phyloP scores from a whole-genome alignment of 2,797 vertebrate species.

The Oceanodroma leucorhoa region DNA sequence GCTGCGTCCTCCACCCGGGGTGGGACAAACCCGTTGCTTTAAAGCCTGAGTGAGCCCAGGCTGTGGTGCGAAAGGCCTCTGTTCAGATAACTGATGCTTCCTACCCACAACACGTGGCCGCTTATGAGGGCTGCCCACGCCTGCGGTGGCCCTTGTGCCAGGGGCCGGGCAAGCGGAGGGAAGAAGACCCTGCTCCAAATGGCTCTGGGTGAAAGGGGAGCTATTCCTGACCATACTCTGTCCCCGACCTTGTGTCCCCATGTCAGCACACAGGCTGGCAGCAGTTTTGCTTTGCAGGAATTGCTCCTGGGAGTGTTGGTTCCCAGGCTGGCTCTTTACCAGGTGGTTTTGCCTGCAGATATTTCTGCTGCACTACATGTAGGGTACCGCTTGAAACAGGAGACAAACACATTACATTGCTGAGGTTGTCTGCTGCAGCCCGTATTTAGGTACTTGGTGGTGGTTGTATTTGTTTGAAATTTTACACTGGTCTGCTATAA shows the following conservation, averaged over 20 bases:
- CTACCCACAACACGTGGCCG: background rate
- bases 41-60: background rate
- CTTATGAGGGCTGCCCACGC: rapidly evolving
- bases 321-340: background rate
- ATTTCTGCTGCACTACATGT: background rate
- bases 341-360: background rate
- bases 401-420: background rate
- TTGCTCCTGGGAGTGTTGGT: background rate
- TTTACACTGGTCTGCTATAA: background rate
- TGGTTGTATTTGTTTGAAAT: background rate
- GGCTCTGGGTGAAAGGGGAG: background rate
- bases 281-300: background rate
- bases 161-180: background rate
- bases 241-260: rapidly evolving
- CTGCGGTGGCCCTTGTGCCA: background rate
- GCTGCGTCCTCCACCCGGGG: background rate
- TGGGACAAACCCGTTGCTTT: background rate
- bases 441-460: background rate
- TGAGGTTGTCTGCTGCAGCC: background rate
- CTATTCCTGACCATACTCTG: background rate
- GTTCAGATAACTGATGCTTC: background rate
- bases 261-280: background rate
- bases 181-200: background rate
- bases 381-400: background rate
- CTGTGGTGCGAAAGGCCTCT: rapidly evolving